Evolutionary conservation across 2,113 vertebrate genomes (phyloP).

Genomic region (Bufo gargarizans): DNA sequence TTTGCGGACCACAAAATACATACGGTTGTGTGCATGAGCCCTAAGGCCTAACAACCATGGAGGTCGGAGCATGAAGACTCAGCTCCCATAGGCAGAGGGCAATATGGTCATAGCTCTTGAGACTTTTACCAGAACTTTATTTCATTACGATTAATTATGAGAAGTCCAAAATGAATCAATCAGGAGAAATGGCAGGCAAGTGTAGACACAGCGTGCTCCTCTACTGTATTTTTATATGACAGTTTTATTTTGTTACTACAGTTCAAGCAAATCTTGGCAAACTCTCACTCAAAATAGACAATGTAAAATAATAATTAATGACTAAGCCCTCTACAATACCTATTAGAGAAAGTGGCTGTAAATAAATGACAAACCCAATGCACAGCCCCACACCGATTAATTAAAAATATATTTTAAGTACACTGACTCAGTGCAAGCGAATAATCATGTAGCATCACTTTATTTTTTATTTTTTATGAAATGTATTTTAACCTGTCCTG

Average conservation of each 20-base stretch:
- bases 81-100: background rate
- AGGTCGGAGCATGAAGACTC: background rate
- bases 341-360: constrained; percentile 35
- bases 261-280: constrained; percentile 35
- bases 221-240: constrained; percentile 30
- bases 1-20: no score
- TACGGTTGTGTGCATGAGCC: no score
- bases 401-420: constrained; percentile 22
- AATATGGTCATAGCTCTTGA: background rate
- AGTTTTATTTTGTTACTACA: constrained; percentile 33
- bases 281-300: constrained; percentile 24
- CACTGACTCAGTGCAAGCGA: background rate
- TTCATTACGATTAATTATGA: background rate
- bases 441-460: background rate
- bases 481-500: background rate
- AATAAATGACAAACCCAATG: constrained; percentile 28
- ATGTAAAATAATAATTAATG: constrained; percentile 37
- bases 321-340: constrained; percentile 19
- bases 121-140: background rate
- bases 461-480: background rate
- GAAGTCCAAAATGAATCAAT: constrained; percentile 23
- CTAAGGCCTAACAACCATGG: background rate
- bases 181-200: background rate
- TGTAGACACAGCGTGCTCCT: background rate
- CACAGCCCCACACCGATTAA: background rate